A percentile compares a stretch with the other conserved stretches of the same genome.
Conservation (phyloP, 2,797 vertebrate species). For the Ispidina picta region DNA sequence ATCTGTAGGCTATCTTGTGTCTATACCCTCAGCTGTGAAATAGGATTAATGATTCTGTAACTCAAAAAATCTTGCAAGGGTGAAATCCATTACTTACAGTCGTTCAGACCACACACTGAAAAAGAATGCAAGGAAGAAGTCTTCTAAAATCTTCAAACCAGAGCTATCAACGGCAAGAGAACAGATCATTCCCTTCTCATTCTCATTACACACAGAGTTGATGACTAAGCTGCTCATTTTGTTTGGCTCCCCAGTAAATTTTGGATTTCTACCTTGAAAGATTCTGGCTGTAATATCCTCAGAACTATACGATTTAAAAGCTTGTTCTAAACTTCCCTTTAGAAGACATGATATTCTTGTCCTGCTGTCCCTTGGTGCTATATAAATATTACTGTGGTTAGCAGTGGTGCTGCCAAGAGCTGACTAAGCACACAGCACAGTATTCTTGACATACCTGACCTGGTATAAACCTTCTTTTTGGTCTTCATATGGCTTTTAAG, state of each 20-base stretch:
- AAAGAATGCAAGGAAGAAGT: background rate
- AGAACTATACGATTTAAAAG: background rate
- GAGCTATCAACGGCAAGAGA: background rate
- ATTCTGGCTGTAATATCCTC: background rate
- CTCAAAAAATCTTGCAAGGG: background rate
- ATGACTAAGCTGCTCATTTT: background rate
- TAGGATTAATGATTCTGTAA: background rate
- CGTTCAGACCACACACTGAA: fast-evolving
- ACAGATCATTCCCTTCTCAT: background rate
- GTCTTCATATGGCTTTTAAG: background rate
- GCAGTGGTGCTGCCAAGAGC: background rate
- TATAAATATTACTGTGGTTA: background rate
- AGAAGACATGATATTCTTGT: background rate
- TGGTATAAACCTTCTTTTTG: background rate
- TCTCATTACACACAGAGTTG: background rate
- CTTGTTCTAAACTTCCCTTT: background rate
- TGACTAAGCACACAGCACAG: background rate
- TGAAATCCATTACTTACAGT: background rate
- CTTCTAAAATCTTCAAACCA: background rate
- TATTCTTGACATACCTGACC: background rate
- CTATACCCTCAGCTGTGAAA: background rate
- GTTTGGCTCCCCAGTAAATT: background rate
- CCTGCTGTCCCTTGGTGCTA: background rate
- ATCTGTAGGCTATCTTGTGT: background rate
- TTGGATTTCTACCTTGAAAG: background rate